Percentiles rank a stretch among this genome's conserved stretches.
Evolutionary conservation across 2,797 vertebrate genomes (phyloP).

Genomic region (Antrozous pallidus): DNA sequence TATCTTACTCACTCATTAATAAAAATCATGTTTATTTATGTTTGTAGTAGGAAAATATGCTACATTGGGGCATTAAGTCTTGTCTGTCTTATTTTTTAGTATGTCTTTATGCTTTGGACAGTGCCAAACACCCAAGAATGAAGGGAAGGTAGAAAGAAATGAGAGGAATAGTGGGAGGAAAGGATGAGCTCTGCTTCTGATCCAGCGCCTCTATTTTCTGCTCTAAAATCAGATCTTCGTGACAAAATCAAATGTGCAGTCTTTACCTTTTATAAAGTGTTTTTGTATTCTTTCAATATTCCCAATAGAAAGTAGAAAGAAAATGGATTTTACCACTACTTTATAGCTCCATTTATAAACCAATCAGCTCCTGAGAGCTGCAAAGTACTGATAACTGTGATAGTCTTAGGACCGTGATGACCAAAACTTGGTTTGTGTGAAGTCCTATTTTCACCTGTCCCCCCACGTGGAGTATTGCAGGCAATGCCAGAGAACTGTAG

Average conservation of each 20-base stretch:
- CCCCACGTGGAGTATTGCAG: too few relatives aligned
- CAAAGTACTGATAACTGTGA: neutral
- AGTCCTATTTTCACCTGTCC: neutral
- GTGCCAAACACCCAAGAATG: neutral
- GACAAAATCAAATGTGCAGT: neutral
- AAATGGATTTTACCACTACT: neutral
- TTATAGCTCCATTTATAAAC: neutral
- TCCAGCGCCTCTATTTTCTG: neutral
- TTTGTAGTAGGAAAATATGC: neutral
- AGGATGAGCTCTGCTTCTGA: neutral
- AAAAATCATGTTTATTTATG: neutral
- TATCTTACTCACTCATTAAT: neutral
- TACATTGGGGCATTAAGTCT: neutral
- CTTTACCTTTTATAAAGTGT: neutral
- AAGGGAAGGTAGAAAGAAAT: neutral
- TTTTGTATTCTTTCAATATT: neutral
- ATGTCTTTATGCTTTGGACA: neutral
- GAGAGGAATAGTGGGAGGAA: neutral
- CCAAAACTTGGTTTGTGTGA: neutral
- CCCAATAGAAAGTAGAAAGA: neutral
- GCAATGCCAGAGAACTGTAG: neutral
- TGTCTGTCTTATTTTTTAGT: neutral
- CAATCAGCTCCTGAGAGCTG: neutral
- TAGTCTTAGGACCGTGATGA: rapidly evolving
- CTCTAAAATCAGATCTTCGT: neutral